Evolutionary conservation across 1,140 invertebrate species (phyloP), one percentile per base, ranked within the genome.

Genomic region (Aleiodes sp.): DNA sequence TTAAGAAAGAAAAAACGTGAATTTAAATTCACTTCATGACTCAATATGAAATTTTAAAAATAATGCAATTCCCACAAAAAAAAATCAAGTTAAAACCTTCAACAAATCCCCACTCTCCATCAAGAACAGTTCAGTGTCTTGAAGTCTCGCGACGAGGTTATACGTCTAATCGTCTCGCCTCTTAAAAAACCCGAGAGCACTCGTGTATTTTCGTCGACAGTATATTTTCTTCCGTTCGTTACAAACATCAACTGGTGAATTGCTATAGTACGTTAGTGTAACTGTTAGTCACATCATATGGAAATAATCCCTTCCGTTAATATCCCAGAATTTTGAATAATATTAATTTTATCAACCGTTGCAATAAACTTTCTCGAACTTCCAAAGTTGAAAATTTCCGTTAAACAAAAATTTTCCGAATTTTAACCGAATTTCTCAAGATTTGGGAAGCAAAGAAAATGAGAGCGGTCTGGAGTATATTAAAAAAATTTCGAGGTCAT

Each of bases 261-360:
- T 46, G 41, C 16, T 52, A 52, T 52, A 52, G 46, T 52, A 52
- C 46, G 21, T 52, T 52, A 52, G n/a, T n/a, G 46, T 52, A 52
- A 52, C 46, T 52, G 46, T 24, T 43, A 43, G 21, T 52, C 46
- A 24, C 21, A 52, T 24, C 46, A 52, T 24, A 52, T 52, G 46
- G 46, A 52, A 52, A 6, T 21, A 52, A 52, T 52, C 9, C n/a
- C n/a, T 19, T 26, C 16, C 16, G 26, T 1, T 52, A 1, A 19
- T 46, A 24, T 9, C 2, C 21, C 14, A 43, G 2, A 43, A 43
- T n/a, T 2, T 8, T 1, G 1, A 43, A n/a, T 43, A 10, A 43
- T 10, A 4, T 43, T n/a, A n/a, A n/a, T n/a, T n/a, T n/a, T n/a
- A n/a, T n/a, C n/a, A n/a, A n/a, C n/a, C n/a, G n/a, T n/a, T n/a